Conservation (phyloP, 2,797 vertebrate species). For the Epinephelus awoara region DNA sequence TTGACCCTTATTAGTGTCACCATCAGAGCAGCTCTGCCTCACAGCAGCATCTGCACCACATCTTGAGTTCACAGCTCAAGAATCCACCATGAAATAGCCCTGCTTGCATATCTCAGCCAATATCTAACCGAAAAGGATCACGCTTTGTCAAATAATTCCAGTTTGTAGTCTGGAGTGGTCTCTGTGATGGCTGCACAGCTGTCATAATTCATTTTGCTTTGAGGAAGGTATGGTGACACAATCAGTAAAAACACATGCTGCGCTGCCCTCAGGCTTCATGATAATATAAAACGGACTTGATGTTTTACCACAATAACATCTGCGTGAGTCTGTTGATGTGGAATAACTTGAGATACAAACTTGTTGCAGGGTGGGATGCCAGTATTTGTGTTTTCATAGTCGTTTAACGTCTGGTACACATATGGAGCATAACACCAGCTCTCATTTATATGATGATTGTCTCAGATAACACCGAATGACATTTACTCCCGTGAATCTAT, state of each 20-base stretch:
- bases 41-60: slow-evolving; percentile 13
- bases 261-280: slow-evolving; percentile 20
- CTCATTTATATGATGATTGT: slow-evolving; percentile 9
- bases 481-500: slow-evolving; percentile 33
- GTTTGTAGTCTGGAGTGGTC: neutral
- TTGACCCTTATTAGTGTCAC: slow-evolving; percentile 17
- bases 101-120: neutral
- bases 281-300: slow-evolving; percentile 45
- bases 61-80: slow-evolving; percentile 13
- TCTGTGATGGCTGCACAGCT: slow-evolving; percentile 31
- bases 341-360: slow-evolving; percentile 33
- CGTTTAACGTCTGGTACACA: slow-evolving; percentile 8
- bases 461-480: slow-evolving; percentile 33
- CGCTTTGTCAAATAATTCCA: slow-evolving; percentile 26
- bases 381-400: slow-evolving; percentile 20
- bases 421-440: neutral
- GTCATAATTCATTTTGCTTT: slow-evolving; percentile 39
- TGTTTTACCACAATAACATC: slow-evolving; percentile 45
- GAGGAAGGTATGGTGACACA: slow-evolving; percentile 29
- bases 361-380: slow-evolving; percentile 23
- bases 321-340: slow-evolving; percentile 16
- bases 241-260: slow-evolving; percentile 41
- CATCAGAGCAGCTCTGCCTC: slow-evolving; percentile 6
- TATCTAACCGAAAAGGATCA: slow-evolving; percentile 19
- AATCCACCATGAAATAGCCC: neutral